Evolutionary conservation across 2,113 vertebrate species (phyloP).

Genomic region (Corydoras sp.): DNA sequence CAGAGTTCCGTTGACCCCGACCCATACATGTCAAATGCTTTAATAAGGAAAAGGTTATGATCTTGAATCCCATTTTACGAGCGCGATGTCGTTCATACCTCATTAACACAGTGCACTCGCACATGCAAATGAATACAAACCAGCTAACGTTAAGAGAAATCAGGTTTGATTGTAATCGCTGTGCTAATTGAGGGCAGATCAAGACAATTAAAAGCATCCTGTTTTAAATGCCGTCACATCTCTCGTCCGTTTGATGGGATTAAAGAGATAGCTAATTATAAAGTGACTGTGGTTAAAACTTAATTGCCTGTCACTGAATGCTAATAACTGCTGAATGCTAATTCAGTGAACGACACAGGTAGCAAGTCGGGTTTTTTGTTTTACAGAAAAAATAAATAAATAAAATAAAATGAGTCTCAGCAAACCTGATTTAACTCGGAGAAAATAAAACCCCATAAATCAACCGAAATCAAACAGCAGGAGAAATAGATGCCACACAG

Average conservation of each 20-base stretch:
- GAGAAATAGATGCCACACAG: neutral
- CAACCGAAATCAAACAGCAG: neutral
- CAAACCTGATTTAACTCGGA: neutral
- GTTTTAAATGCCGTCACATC: neutral
- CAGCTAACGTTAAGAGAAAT: neutral
- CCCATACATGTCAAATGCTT: too few relatives aligned
- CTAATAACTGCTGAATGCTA: neutral
- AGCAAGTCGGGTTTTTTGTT: neutral
- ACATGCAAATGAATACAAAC: too few relatives aligned
- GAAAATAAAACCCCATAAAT: neutral
- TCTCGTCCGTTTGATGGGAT: neutral
- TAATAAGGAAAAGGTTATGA: neutral
- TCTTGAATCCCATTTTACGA: neutral
- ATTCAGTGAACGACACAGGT: neutral
- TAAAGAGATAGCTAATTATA: slow-evolving; percentile 16
- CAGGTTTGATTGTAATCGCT: neutral
- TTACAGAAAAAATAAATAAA: neutral
- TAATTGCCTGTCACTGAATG: slow-evolving; percentile 1
- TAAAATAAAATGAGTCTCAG: neutral
- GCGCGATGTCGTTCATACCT: neutral
- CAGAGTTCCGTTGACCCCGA: too few relatives aligned
- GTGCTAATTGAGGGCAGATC: slow-evolving; percentile 2
- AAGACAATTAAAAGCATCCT: neutral
- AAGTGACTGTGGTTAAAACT: neutral
- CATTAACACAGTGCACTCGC: neutral